Evolutionary conservation across 2,797 vertebrate species (phyloP).

Genomic region (Alosa sapidissima): DNA sequence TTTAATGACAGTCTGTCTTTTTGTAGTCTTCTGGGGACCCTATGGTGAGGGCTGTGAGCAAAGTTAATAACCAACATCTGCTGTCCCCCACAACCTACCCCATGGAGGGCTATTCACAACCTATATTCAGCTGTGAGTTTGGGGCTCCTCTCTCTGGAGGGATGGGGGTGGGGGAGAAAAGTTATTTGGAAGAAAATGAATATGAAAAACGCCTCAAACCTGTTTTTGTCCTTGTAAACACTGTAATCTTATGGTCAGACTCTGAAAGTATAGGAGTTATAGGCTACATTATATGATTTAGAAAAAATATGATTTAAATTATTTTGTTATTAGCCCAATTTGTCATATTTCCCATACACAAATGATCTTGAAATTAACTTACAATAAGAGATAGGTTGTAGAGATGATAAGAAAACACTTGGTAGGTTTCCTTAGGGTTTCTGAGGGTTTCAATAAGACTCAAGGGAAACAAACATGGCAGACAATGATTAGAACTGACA

Average conservation of each 20-base stretch:
- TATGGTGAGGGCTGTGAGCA: slow-evolving; percentile 59
- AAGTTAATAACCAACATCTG: slow-evolving; percentile 78
- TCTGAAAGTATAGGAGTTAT: background rate
- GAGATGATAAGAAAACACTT: background rate
- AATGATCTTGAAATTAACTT: slow-evolving; percentile 50
- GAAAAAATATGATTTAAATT: background rate
- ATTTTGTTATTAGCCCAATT: background rate
- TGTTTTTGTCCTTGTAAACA: background rate
- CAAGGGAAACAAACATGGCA: slow-evolving; percentile 65
- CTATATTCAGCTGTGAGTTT: slow-evolving; percentile 64
- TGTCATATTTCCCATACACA: slow-evolving; percentile 25
- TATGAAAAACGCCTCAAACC: background rate
- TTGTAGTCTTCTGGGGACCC: slow-evolving; percentile 46
- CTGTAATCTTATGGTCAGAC: background rate
- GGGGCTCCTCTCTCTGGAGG: slow-evolving; percentile 69
- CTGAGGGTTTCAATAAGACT: slow-evolving; percentile 65
- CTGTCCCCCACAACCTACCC: slow-evolving; percentile 71
- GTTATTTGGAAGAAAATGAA: slow-evolving; percentile 23
- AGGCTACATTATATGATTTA: background rate
- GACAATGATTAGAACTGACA: slow-evolving; percentile 61
- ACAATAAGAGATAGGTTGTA: background rate
- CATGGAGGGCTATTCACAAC: slow-evolving; percentile 70
- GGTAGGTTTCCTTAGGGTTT: slow-evolving; percentile 45
- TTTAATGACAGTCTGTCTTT: slow-evolving; percentile 29
- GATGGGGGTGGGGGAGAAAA: slow-evolving; percentile 45